These are phyloP conservation scores for Ischnus inquisitorius DNA, from an alignment of 2,888 invertebrate genomes.

Conservation along the genomic window DNA sequence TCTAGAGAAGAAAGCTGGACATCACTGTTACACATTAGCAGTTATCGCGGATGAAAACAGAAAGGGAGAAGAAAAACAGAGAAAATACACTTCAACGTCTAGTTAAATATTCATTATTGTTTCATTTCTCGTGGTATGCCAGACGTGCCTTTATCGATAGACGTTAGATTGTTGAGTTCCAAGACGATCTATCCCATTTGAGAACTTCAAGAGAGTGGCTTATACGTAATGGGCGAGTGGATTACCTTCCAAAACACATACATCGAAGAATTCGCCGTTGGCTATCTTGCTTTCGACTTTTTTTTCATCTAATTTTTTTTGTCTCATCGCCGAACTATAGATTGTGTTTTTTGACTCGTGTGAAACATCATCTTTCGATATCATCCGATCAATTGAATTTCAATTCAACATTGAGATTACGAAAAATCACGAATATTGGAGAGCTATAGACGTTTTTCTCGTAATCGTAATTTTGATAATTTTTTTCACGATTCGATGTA, in stretches of 20 bases:
- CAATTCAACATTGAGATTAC: too few relatives aligned
- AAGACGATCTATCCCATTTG: conserved; percentile 4
- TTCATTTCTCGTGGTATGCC: conserved; percentile 57
- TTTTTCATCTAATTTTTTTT: background rate
- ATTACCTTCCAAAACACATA: background rate
- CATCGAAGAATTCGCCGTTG: background rate
- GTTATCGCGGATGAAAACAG: background rate
- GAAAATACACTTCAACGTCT: conserved; percentile 33
- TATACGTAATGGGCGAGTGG: conserved; percentile 12
- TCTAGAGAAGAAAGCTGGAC: conserved; percentile 38
- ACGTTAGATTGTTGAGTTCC: conserved; percentile 45
- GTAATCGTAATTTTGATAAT: too few relatives aligned
- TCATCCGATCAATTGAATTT: too few relatives aligned
- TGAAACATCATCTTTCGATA: too few relatives aligned
- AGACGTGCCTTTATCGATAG: conserved; percentile 66
- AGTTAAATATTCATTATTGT: conserved; percentile 37
- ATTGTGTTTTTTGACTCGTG: too few relatives aligned
- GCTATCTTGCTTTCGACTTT: background rate
- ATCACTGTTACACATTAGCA: conserved; percentile 47
- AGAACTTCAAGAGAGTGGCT: conserved; percentile 33
- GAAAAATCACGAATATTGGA: too few relatives aligned
- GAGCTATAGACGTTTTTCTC: too few relatives aligned
- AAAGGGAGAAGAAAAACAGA: background rate
- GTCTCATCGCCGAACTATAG: too few relatives aligned
- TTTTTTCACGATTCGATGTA: too few relatives aligned